These are phyloP conservation scores for Beris chalybata DNA, from an alignment of 2,888 invertebrate genomes.

Conservation along the genomic window DNA sequence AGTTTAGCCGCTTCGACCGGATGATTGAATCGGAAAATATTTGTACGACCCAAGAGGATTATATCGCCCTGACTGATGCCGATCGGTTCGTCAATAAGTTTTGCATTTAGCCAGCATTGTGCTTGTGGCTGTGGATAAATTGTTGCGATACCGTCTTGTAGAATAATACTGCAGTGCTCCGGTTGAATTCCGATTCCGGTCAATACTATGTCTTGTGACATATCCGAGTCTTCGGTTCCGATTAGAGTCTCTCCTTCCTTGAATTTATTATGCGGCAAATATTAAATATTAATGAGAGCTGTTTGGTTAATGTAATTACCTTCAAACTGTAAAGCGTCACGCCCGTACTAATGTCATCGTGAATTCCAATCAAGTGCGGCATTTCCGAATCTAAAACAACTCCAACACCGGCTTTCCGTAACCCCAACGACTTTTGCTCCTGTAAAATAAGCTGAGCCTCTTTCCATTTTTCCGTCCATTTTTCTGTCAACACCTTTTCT, in stretches of 20 bases:
- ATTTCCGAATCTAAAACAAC: conserved; percentile 88
- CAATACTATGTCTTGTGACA: conserved; percentile 74
- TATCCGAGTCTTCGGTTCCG: conserved; percentile 72
- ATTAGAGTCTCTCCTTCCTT: conserved; percentile 85
- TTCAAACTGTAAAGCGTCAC: conserved; percentile 89
- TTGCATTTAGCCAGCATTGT: conserved; percentile 82
- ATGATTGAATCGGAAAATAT: conserved; percentile 87
- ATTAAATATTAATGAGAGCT: background rate
- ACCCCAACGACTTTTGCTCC: conserved; percentile 83
- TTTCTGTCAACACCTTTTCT: conserved; percentile 85
- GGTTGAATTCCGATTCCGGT: conserved; percentile 75
- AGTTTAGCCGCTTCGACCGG: conserved; percentile 85
- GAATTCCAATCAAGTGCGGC: conserved; percentile 90
- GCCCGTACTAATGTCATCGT: conserved; percentile 89
- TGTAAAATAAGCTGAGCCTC: conserved; percentile 85
- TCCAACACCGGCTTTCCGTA: conserved; percentile 84
- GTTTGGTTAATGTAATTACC: conserved; percentile 51
- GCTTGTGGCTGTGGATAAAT: conserved; percentile 72
- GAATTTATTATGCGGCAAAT: background rate
- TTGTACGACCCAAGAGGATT: conserved; percentile 73
- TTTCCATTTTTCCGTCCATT: conserved; percentile 93
- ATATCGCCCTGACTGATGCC: conserved; percentile 81
- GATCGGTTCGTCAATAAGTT: conserved; percentile 75
- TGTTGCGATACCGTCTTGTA: conserved; percentile 73
- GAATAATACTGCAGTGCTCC: conserved; percentile 75